Conservation (phyloP, 2,797 vertebrate genomes). For the Somateria mollissima region DNA sequence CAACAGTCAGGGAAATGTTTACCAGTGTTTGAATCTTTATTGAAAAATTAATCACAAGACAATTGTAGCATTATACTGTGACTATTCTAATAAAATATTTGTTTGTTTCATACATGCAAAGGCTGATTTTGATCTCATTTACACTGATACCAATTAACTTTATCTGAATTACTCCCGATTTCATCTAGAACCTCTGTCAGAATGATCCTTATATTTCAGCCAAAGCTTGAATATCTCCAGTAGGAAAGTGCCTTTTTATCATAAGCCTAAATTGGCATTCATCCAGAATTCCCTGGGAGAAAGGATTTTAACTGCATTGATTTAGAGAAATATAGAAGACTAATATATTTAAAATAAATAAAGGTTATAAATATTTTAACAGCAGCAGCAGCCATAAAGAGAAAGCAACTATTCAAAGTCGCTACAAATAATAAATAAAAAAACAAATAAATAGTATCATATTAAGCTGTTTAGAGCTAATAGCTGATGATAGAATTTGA, state of each 20-base stretch:
- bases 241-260: slow-evolving; percentile 47
- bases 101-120: not conserved
- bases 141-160: not conserved
- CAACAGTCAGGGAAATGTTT: not conserved
- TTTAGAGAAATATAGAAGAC: slow-evolving; percentile 28
- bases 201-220: slow-evolving; percentile 66
- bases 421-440: not conserved
- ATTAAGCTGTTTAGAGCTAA: slow-evolving; percentile 8
- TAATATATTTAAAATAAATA: slow-evolving; percentile 42
- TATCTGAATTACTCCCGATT: not conserved
- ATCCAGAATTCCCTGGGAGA: slow-evolving; percentile 29
- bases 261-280: slow-evolving; percentile 39
- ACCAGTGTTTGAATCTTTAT: not conserved
- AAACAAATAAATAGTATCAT: not conserved
- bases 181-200: not conserved
- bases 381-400: slow-evolving; percentile 14
- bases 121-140: not conserved
- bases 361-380: slow-evolving; percentile 51
- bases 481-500: slow-evolving; percentile 18
- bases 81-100: not conserved
- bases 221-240: slow-evolving; percentile 49
- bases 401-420: slow-evolving; percentile 4
- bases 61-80: not conserved
- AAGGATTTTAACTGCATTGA: not conserved
- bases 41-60: slow-evolving; percentile 35